phyloP scores from a whole-genome alignment of 2,797 vertebrate genomes.

The Bovichtus diacanthus region DNA sequence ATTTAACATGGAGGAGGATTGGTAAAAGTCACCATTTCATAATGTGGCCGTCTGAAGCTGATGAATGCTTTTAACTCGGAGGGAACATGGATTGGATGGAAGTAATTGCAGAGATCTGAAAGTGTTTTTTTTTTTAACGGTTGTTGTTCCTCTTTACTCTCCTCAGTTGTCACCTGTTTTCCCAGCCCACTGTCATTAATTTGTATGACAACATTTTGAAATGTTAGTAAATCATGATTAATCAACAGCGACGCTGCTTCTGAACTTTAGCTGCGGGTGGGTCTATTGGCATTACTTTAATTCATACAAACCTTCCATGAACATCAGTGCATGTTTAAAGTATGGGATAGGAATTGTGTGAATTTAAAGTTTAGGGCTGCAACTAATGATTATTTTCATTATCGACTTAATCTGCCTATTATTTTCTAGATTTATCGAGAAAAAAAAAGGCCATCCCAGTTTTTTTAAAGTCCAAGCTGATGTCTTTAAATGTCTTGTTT shows the following conservation, averaged over 20 bases:
- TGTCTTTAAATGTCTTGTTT: no score
- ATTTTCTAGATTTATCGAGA: no score
- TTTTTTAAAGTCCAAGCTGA: no score
- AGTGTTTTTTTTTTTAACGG: slow-evolving; percentile 1
- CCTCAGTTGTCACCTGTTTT: slow-evolving; percentile 19
- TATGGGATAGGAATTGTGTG: not conserved
- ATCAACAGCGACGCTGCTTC: slow-evolving; percentile 1
- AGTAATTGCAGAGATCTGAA: slow-evolving; percentile 13
- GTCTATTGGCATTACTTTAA: slow-evolving; percentile 1
- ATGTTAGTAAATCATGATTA: slow-evolving; percentile 29
- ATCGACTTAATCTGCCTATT: no score
- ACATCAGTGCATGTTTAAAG: slow-evolving; percentile 5
- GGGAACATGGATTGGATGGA: not conserved
- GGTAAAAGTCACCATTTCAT: slow-evolving; percentile 29
- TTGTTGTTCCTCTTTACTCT: not conserved
- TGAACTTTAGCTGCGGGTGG: slow-evolving; percentile 13
- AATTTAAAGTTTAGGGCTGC: not conserved
- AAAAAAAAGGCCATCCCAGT: no score
- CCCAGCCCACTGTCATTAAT: slow-evolving; percentile 11
- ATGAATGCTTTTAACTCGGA: slow-evolving; percentile 17
- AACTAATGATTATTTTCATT: no score
- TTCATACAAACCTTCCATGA: slow-evolving; percentile 16
- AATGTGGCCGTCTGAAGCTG: slow-evolving; percentile 25
- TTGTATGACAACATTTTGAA: slow-evolving; percentile 41
- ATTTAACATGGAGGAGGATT: slow-evolving; percentile 54